Conservation (phyloP, 1,140 invertebrate species). For the Euwallacea fornicatus region DNA sequence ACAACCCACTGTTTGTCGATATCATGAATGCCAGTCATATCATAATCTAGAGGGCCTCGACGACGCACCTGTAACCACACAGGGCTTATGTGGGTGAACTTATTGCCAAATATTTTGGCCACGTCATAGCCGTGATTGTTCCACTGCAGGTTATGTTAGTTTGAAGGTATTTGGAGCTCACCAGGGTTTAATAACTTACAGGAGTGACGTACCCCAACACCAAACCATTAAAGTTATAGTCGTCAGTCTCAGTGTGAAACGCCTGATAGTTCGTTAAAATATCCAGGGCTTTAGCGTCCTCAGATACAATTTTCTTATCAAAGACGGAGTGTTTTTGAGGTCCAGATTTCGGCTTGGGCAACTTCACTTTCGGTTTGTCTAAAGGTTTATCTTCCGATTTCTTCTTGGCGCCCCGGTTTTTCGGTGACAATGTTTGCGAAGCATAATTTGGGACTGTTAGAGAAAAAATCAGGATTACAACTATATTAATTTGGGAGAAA, state of each 20-base stretch:
- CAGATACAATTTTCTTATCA: constrained; percentile 67
- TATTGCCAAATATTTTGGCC: constrained; percentile 85
- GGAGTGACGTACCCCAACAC: constrained; percentile 90
- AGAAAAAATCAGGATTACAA: not conserved
- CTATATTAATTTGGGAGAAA: not conserved
- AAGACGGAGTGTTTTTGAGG: constrained; percentile 68
- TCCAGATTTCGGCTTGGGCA: constrained; percentile 57
- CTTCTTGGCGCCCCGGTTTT: constrained; percentile 37
- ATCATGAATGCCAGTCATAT: constrained; percentile 73
- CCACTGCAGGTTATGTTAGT: constrained; percentile 73
- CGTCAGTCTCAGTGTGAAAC: constrained; percentile 69
- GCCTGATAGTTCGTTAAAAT: constrained; percentile 74
- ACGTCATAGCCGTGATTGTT: constrained; percentile 93
- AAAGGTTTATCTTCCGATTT: constrained; percentile 17
- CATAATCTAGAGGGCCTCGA: constrained; percentile 62
- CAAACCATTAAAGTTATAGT: constrained; percentile 68
- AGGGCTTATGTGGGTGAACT: constrained; percentile 89
- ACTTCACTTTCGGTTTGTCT: constrained; percentile 20
- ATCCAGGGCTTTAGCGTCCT: constrained; percentile 66
- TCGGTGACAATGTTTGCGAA: constrained; percentile 39
- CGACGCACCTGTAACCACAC: constrained; percentile 88
- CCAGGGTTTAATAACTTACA: constrained; percentile 59
- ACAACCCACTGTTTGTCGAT: constrained; percentile 83
- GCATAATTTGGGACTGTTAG: not conserved
- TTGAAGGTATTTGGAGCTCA: not conserved